Evolutionary conservation across 1,140 invertebrate species (phyloP).

Genomic region (Meteorus sp.): DNA sequence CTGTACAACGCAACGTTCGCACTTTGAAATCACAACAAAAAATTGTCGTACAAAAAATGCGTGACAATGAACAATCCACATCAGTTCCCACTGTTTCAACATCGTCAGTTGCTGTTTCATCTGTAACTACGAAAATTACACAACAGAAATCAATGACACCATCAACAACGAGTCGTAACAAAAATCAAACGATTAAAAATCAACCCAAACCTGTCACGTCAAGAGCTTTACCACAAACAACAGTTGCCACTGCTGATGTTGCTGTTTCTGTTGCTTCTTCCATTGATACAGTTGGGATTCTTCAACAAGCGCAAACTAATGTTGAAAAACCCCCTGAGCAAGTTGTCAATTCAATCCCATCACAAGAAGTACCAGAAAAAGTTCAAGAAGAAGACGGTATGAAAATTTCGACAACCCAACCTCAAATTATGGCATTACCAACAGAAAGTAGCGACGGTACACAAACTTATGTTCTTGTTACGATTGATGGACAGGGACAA

Average conservation of each 20-base stretch:
- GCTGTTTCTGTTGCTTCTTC: too few relatives aligned
- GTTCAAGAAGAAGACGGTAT: slow-evolving; percentile 39
- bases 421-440: slow-evolving; percentile 69
- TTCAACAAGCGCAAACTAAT: too few relatives aligned
- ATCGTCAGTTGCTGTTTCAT: background rate
- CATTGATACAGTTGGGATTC: too few relatives aligned
- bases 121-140: slow-evolving; percentile 1
- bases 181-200: too few relatives aligned
- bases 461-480: slow-evolving; percentile 65
- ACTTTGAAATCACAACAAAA: slow-evolving; percentile 10
- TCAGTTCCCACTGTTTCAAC: slow-evolving; percentile 16
- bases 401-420: slow-evolving; percentile 57
- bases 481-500: slow-evolving; percentile 69
- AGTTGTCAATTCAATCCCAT: background rate
- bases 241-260: too few relatives aligned
- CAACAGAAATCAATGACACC: slow-evolving; percentile 27
- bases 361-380: background rate
- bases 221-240: too few relatives aligned
- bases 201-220: too few relatives aligned
- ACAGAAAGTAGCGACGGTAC: slow-evolving; percentile 68
- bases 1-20: background rate
- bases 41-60: slow-evolving; percentile 34
- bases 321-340: slow-evolving; percentile 24
- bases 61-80: slow-evolving; percentile 24
- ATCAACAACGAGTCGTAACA: too few relatives aligned